Evolutionary conservation across 2,113 vertebrate species (phyloP).

Genomic region (Datnioides undecimradiatus): DNA sequence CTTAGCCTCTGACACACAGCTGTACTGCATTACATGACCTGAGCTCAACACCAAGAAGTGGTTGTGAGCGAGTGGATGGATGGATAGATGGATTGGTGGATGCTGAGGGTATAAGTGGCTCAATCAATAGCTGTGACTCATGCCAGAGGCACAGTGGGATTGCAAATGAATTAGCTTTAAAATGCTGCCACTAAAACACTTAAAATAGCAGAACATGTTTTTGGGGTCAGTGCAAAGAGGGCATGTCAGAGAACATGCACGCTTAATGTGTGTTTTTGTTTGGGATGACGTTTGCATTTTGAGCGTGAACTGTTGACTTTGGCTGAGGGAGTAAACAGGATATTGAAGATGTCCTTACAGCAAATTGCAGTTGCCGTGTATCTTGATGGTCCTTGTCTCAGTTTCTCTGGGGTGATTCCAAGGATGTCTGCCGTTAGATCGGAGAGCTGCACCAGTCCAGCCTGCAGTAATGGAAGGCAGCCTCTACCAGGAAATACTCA

Average conservation of each 20-base stretch:
- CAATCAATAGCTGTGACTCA: constrained; percentile 32
- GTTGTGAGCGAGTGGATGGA: neutral
- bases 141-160: neutral
- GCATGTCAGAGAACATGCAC: neutral
- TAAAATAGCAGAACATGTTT: neutral
- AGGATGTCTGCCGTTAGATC: constrained; percentile 38
- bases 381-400: constrained; percentile 35
- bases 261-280: neutral
- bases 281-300: neutral
- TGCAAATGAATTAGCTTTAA: neutral
- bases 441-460: neutral
- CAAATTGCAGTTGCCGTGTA: constrained; percentile 28
- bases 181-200: neutral
- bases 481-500: constrained; percentile 24
- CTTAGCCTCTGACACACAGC: neutral
- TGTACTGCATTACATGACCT: constrained; percentile 13
- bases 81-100: constrained; percentile 9
- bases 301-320: constrained; percentile 20
- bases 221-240: neutral
- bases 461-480: constrained; percentile 21
- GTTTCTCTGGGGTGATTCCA: constrained; percentile 58
- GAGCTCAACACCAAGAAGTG: neutral
- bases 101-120: constrained; percentile 17
- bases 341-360: constrained; percentile 59
- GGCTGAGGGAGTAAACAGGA: constrained; percentile 36